Evolutionary conservation across 2,113 vertebrate species (phyloP).

Genomic region (Barnardius zonarius): DNA sequence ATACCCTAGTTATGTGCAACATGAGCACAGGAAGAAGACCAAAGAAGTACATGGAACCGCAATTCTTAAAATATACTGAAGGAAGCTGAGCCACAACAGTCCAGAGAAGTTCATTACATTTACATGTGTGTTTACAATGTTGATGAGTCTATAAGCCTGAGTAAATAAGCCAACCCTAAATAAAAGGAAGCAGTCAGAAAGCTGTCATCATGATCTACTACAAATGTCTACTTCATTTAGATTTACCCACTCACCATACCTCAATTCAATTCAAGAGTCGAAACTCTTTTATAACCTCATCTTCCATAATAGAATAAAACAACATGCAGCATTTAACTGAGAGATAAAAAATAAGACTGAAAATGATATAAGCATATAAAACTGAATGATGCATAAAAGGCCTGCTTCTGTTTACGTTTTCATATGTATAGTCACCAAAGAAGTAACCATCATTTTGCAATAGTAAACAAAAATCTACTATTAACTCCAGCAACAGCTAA

Average conservation of each 20-base stretch:
- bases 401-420: not conserved
- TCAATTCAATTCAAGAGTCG: not conserved
- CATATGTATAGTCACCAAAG: not conserved
- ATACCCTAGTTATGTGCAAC: not conserved
- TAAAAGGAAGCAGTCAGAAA: not conserved
- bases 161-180: conserved; percentile 4
- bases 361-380: not conserved
- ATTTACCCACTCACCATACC: not conserved
- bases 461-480: not conserved
- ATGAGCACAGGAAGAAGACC: not conserved
- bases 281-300: not conserved
- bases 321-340: not conserved
- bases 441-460: not conserved
- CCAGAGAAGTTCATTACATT: not conserved
- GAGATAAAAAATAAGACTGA: not conserved
- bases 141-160: not conserved
- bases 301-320: not conserved
- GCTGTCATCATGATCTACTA: not conserved
- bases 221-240: not conserved
- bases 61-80: not conserved
- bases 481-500: not conserved
- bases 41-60: not conserved
- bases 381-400: not conserved
- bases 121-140: not conserved
- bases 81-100: not conserved